These are phyloP conservation scores for Achroia grisella DNA, from an alignment of 1,140 invertebrate species.

Conservation along the genomic window DNA sequence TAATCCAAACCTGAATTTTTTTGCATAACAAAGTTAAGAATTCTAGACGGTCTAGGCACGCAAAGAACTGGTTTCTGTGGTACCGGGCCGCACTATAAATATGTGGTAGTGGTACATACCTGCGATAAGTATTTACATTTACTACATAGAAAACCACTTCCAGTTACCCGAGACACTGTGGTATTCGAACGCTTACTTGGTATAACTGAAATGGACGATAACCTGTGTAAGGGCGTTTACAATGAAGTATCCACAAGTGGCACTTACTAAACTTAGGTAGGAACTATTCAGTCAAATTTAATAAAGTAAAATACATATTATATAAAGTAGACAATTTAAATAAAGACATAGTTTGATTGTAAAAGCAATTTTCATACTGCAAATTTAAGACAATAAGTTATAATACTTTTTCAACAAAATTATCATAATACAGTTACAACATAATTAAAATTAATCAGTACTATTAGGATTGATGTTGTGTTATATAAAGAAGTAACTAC, in stretches of 20 bases:
- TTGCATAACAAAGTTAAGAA: constrained; percentile 5
- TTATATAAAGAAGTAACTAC: too few relatives aligned
- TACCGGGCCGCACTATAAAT: constrained; percentile 1
- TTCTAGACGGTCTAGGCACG: constrained; percentile 3
- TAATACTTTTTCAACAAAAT: too few relatives aligned
- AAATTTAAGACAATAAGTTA: too few relatives aligned
- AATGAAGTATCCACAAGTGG: background rate
- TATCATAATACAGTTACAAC: too few relatives aligned
- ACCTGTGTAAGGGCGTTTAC: background rate
- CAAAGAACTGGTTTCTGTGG: background rate
- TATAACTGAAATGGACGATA: background rate
- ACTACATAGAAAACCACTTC: constrained; percentile 32
- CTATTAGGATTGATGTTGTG: too few relatives aligned
- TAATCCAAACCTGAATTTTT: background rate
- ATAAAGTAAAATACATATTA: background rate
- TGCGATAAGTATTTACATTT: constrained; percentile 3
- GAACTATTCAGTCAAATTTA: background rate
- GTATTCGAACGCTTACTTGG: constrained; percentile 20
- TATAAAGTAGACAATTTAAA: background rate
- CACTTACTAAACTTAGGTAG: background rate
- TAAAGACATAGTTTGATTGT: background rate
- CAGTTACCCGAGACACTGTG: constrained; percentile 17
- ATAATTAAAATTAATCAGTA: too few relatives aligned
- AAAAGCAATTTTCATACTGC: background rate
- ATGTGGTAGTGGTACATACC: background rate